Percentiles rank a stretch among this genome's conserved stretches.
phyloP scores from a whole-genome alignment of 2,797 vertebrate species.

The Halcyon chelicuti region DNA sequence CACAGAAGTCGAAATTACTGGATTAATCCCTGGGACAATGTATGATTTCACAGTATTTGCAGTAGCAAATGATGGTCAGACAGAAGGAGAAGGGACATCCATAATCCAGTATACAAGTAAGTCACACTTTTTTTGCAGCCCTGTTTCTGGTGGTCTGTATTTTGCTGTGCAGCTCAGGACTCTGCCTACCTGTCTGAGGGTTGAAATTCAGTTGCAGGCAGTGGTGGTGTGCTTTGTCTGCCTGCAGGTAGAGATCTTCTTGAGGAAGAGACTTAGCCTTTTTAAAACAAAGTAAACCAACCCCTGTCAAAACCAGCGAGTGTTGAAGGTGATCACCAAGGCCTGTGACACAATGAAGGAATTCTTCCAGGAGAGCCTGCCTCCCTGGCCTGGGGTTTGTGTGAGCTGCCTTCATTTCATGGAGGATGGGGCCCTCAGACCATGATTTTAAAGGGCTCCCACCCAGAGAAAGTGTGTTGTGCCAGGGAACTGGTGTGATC shows the following conservation, averaged over 20 bases:
- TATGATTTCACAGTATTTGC: background rate
- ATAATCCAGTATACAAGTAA: background rate
- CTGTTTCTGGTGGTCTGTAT: too few species aligned
- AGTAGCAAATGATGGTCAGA: background rate
- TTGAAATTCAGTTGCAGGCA: background rate
- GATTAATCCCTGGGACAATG: background rate
- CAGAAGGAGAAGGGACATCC: rapidly evolving
- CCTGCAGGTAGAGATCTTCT: background rate
- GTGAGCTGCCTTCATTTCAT: background rate
- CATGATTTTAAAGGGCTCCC: background rate
- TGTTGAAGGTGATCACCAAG: background rate
- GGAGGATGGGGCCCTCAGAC: too few species aligned
- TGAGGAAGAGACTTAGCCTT: background rate
- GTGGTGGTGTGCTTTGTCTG: background rate
- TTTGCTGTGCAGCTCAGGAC: too few species aligned
- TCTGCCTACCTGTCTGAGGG: background rate
- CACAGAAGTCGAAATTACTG: background rate
- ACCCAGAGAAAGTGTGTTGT: background rate
- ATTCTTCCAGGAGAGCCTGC: background rate
- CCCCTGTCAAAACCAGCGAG: rapidly evolving
- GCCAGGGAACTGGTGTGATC: background rate
- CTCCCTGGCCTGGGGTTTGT: background rate
- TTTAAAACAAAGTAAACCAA: background rate
- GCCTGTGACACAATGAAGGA: background rate
- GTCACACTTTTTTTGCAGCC: too few species aligned